Evolutionary conservation across 2,888 invertebrate genomes (phyloP).

Genomic region (Litoditis marina): DNA sequence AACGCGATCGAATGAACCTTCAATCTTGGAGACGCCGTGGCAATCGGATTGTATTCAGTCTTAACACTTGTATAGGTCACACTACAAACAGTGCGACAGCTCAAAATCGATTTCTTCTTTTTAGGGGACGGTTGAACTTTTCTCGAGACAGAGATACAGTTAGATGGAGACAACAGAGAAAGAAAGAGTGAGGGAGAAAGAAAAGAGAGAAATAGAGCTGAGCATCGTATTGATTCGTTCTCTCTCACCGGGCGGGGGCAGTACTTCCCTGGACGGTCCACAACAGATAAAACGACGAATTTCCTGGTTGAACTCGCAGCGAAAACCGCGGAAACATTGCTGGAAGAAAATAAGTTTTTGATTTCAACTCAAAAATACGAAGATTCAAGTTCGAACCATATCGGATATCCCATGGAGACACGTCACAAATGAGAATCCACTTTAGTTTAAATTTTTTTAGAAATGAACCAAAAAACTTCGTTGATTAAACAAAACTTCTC

Average conservation of each 20-base stretch:
- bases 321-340: conserved; percentile 44
- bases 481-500: no score
- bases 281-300: conserved; percentile 48
- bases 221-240: no score
- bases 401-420: no score
- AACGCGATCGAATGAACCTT: no score
- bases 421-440: neutral
- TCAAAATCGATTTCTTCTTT: neutral
- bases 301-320: conserved; percentile 48
- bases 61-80: neutral
- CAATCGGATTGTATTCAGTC: no score
- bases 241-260: conserved; percentile 31
- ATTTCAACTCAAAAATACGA: neutral
- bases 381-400: no score
- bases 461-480: no score
- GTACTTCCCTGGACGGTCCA: conserved; percentile 33
- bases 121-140: no score
- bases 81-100: neutral
- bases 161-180: no score
- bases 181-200: neutral
- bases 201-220: neutral
- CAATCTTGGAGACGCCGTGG: no score
- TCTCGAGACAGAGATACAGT: no score
- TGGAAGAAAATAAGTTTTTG: conserved; percentile 18
- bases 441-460: no score